Evolutionary conservation across 2,113 vertebrate species (phyloP), one percentile per base, ranked within the genome.

Genomic region (Oriolus oriolus): DNA sequence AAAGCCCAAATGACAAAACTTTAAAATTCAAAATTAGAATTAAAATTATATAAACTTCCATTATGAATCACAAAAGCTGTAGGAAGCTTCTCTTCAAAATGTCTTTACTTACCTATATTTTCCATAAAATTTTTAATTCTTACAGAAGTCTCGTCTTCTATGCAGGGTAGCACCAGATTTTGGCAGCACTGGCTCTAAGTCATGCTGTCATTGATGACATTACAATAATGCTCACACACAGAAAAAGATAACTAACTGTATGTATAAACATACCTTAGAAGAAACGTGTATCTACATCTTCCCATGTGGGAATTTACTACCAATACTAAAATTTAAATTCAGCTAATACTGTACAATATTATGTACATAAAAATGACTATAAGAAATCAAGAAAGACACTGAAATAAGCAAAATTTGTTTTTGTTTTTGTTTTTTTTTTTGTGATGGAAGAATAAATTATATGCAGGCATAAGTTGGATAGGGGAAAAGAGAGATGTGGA

Each of bases 1-100:
- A 83, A 75, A 28, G 1, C 1, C 5, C 5, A 11, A 20, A 60
- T 28, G 4, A 13, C 6, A 78, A 74, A 37, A 0, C 1, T 56
- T 65, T 66, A 13, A 75, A 79, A 60, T 22, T 44, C 13, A 70
- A 86, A 83, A 47, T 65, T 53, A 35, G 44, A 79, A 64, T 17
- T 47, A 37, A 61, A 79, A 79, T 53, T 12, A 45, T 6, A 45
- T 33, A 53, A 71, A 35, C 8, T 49, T 79, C 15, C 10, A 37
- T 53, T 71, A 42, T 23, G 5, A 83, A 42, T 57, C 42, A 75
- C 23, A 75, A 86, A 85, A 71, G 1, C 27, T 70, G 4, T 11
- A 50, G 22, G 5, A 84, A 76, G 0, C 3, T 45, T 80, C 11
- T 14, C 17, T 59, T 14, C 3, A 68, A 54, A 76, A 31, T 7